phyloP scores from a whole-genome alignment of 2,888 invertebrate species.

The Drosophila kuntzei region DNA sequence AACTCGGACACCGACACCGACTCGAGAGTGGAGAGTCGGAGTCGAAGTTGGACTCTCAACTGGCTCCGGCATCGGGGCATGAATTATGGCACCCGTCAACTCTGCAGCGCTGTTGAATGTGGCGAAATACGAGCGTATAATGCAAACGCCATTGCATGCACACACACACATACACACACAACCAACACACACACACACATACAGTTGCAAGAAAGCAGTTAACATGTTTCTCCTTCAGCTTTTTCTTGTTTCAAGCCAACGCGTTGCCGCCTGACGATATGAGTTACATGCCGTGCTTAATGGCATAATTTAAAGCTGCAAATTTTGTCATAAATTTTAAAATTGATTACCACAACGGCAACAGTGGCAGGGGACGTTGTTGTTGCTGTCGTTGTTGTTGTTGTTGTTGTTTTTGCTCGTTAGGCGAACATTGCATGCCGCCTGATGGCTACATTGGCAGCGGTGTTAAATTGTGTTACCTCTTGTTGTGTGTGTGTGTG shows the following conservation, averaged over 20 bases:
- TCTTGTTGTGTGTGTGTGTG: constrained; percentile 19
- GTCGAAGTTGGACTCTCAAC: constrained; percentile 44
- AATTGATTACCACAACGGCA: constrained; percentile 79
- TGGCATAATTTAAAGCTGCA: constrained; percentile 85
- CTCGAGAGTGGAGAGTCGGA: constrained; percentile 18
- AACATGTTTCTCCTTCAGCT: constrained; percentile 79
- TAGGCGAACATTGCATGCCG: constrained; percentile 77
- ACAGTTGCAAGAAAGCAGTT: constrained; percentile 73
- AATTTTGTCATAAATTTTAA: constrained; percentile 85
- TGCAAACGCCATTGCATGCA: constrained; percentile 79
- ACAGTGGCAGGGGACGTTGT: constrained; percentile 53
- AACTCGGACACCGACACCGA: constrained; percentile 31
- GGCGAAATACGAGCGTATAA: constrained; percentile 82
- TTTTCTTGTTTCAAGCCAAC: constrained; percentile 76
- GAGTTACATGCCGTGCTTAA: constrained; percentile 85
- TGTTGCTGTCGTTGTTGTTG: constrained; percentile 47
- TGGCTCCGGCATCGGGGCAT: constrained; percentile 66
- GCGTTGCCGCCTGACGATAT: constrained; percentile 78
- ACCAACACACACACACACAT: constrained; percentile 37
- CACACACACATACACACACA: constrained; percentile 44
- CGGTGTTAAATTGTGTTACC: constrained; percentile 69
- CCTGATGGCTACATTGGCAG: constrained; percentile 78
- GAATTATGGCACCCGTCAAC: constrained; percentile 81
- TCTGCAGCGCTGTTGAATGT: constrained; percentile 77
- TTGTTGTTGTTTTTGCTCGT: constrained; percentile 73